Evolutionary conservation across 2,113 vertebrate species (phyloP).

Genomic region (Symphodus melops): DNA sequence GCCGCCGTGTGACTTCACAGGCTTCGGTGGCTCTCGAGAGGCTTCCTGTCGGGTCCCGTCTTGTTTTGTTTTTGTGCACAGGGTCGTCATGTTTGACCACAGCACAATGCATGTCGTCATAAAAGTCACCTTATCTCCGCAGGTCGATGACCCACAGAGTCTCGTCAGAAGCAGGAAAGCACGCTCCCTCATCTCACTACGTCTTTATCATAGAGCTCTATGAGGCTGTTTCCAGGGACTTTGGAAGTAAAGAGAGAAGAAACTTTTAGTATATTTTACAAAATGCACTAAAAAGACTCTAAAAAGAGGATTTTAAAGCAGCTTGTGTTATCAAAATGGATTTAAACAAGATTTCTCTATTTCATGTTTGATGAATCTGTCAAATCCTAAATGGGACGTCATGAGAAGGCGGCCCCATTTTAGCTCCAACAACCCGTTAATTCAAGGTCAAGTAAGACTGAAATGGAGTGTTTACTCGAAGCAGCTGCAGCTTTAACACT

Average conservation of each 20-base stretch:
- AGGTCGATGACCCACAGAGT: constrained; percentile 35
- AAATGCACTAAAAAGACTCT: too few species aligned
- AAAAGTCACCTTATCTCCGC: constrained; percentile 34
- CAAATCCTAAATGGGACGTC: too few species aligned
- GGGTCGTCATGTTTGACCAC: constrained; percentile 51
- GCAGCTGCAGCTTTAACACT: background rate
- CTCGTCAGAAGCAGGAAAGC: constrained; percentile 34
- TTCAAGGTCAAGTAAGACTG: too few species aligned
- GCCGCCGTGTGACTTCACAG: background rate
- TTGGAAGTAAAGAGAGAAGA: too few species aligned
- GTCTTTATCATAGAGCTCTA: constrained; percentile 14
- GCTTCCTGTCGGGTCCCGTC: constrained; percentile 34
- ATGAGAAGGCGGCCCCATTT: too few species aligned
- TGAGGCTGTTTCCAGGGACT: background rate
- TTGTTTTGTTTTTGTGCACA: constrained; percentile 23
- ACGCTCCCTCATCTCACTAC: constrained; percentile 39
- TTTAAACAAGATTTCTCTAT: too few species aligned
- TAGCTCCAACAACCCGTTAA: too few species aligned
- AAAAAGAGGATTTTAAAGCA: too few species aligned
- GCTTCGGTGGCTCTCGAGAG: constrained; percentile 7
- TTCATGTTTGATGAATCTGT: too few species aligned
- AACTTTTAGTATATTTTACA: too few species aligned
- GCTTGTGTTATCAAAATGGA: too few species aligned
- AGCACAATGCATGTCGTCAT: background rate
- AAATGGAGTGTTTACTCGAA: background rate